These are phyloP conservation scores for Scaptomyza montana DNA, from an alignment of 1,140 invertebrate genomes.

Conservation along the genomic window DNA sequence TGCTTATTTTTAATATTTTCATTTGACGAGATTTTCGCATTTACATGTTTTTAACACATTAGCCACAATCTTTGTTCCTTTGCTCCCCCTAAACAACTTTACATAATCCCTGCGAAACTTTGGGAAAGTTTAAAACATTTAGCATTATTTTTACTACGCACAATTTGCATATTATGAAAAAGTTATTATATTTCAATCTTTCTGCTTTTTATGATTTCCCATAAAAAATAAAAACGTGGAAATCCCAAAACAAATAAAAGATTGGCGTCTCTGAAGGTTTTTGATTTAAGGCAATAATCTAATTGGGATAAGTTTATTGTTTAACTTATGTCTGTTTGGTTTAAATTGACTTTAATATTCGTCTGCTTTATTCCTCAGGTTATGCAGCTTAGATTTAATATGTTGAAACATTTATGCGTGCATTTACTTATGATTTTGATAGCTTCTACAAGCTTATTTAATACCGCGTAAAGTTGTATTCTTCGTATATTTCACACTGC, in stretches of 20 bases:
- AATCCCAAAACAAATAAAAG: conserved; percentile 2
- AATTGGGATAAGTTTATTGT: conserved; percentile 8
- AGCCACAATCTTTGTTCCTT: not conserved
- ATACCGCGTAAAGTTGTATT: not conserved
- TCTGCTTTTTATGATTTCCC: conserved; percentile 29
- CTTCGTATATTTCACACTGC: not conserved
- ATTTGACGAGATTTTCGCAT: conserved; percentile 5
- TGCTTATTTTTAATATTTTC: conserved; percentile 3
- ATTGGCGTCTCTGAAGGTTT: not conserved
- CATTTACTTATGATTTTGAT: no score
- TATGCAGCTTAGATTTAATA: no score
- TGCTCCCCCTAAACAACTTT: conserved; percentile 10
- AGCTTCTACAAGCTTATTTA: not conserved
- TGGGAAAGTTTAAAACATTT: conserved; percentile 38
- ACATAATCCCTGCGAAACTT: conserved; percentile 9
- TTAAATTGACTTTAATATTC: no score
- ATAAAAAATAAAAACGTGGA: conserved; percentile 17
- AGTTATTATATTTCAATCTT: conserved; percentile 39
- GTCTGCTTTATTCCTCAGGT: no score
- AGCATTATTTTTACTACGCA: conserved; percentile 34
- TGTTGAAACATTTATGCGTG: no score
- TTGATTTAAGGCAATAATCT: conserved; percentile 12
- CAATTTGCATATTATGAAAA: conserved; percentile 74
- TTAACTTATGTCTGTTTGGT: not conserved
- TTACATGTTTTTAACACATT: conserved; percentile 16